Conservation (phyloP, 1,140 invertebrate species). For the Ladona fulva region DNA sequence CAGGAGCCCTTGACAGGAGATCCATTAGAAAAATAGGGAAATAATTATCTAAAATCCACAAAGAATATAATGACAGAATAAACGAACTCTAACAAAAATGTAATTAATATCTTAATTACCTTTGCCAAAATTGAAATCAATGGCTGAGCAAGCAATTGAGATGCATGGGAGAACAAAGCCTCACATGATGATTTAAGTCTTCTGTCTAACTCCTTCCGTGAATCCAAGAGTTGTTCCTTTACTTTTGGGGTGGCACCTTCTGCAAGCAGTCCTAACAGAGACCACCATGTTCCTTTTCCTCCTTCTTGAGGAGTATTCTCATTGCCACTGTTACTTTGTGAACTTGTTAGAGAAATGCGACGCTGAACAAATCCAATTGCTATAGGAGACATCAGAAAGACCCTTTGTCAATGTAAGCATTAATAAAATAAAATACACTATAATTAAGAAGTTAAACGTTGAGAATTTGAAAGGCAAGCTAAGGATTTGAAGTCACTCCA, state of each 20-base stretch:
- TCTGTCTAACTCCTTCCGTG: slow-evolving; percentile 87
- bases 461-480: too few species aligned
- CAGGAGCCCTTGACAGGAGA: too few species aligned
- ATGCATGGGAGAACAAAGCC: slow-evolving; percentile 72
- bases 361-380: slow-evolving; percentile 82
- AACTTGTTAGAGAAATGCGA: slow-evolving; percentile 37
- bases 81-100: too few species aligned
- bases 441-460: too few species aligned
- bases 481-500: too few species aligned
- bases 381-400: slow-evolving; percentile 26
- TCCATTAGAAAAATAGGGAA: too few species aligned
- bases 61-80: too few species aligned
- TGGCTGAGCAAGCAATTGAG: slow-evolving; percentile 63
- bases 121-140: slow-evolving; percentile 38
- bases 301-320: background rate
- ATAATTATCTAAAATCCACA: too few species aligned
- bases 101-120: background rate
- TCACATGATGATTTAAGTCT: slow-evolving; percentile 89
- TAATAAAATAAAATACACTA: too few species aligned
- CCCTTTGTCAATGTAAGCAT: too few species aligned
- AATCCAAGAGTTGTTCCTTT: slow-evolving; percentile 83
- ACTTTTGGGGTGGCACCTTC: slow-evolving; percentile 82
- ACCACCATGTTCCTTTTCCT: background rate
- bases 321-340: background rate
- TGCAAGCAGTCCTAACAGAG: slow-evolving; percentile 81